Evolutionary conservation across 2,797 vertebrate genomes (phyloP), one percentile per base, ranked within the genome.

Genomic region (Gallinago stenura): DNA sequence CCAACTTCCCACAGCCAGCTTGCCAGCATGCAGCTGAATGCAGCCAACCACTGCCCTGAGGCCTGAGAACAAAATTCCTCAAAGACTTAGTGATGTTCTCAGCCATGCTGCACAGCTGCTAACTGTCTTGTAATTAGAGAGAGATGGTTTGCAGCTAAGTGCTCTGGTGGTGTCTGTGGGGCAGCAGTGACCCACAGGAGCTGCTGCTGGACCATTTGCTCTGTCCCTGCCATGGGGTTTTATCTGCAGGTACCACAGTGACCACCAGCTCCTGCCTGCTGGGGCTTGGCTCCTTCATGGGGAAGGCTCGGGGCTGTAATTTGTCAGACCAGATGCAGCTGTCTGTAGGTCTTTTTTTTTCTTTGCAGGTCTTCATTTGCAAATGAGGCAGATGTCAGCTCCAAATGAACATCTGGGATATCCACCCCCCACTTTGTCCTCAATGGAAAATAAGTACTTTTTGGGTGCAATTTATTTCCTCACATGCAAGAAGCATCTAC

Each of bases 11-110:
- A 8, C 6, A 35, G 60, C 22, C 17, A 2, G 30, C 10, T 64
- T 6, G 1, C 21, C 5, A 11, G 57, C 21, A 66, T 1, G 9
- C 50, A 16, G 50, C 14, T 12, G 43, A 72, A 35, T 0, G 2
- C 2, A 11, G 15, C 15, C 10, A 5, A 35, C 13, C 66, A 11
- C 43, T 35, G 50, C 39, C 58, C 26, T 0, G 0, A 64, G n/a
- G 58, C 35, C 64, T 15, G 41, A 76, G 76, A 83, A 61, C 33
- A 77, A 72, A 86, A 28, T 72, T 83, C 18, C 64, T 65, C 45
- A 19, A 83, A 72, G 71, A 8, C 10, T 46, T 14, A 13, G 48
- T 31, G 58, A 45, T 83, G 54, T 9, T 45, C 28, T 54, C 64
- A 80, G 35, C 33, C 70, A 2, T 1, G 5, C 0, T 70, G 41